Evolutionary conservation across 2,113 vertebrate species (phyloP).

Genomic region (Calidris pygmaea): DNA sequence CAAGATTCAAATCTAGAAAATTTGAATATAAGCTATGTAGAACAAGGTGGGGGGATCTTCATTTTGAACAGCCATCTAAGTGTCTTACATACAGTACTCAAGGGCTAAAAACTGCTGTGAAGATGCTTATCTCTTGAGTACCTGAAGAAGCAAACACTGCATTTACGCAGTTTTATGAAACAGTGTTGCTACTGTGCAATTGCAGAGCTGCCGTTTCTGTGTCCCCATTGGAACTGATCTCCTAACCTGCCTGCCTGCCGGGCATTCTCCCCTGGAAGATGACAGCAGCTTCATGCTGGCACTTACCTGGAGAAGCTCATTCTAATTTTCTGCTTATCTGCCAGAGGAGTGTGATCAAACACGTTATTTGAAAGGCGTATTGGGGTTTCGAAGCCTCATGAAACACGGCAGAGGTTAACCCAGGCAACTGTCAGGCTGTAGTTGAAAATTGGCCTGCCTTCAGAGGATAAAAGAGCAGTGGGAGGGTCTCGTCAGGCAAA

Average conservation of each 20-base stretch:
- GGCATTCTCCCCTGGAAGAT: neutral
- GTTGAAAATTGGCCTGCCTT: constrained; percentile 55
- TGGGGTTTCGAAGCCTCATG: constrained; percentile 36
- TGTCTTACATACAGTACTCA: neutral
- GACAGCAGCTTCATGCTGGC: neutral
- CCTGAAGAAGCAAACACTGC: neutral
- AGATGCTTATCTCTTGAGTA: fast-evolving
- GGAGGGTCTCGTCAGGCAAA: constrained; percentile 61
- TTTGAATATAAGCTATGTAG: neutral
- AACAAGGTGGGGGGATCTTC: neutral
- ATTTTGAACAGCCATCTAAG: neutral
- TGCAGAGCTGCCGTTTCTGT: neutral
- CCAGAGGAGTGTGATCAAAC: constrained; percentile 41
- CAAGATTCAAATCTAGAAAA: neutral
- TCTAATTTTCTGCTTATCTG: constrained; percentile 21
- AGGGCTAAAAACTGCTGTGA: neutral
- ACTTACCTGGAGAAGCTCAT: neutral
- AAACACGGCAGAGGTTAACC: constrained; percentile 59
- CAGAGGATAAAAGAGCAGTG: constrained; percentile 55
- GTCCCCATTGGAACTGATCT: neutral
- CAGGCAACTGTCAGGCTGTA: constrained; percentile 42
- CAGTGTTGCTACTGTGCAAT: neutral
- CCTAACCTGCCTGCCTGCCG: neutral
- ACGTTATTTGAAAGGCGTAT: neutral
- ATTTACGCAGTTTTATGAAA: neutral